Evolutionary conservation across 35 echinoderm and acorn worm genomes (phyloP).

Genomic region (Ophiothrix spiculata): DNA sequence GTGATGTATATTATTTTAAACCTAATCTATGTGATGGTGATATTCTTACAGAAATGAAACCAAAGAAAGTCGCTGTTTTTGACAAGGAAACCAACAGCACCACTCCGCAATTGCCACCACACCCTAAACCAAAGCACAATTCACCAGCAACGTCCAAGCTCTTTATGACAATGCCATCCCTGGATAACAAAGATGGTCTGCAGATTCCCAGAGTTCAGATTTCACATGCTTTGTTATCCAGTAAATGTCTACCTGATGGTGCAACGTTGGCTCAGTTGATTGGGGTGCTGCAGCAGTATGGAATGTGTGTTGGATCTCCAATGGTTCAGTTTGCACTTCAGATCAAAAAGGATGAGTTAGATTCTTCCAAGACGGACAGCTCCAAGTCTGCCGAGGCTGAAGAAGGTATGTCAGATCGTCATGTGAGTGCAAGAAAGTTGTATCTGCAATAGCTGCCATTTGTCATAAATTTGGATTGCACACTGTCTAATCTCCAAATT

Average conservation of each 20-base stretch:
- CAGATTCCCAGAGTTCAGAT: slow-evolving; percentile 55
- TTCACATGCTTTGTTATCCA: slow-evolving; percentile 53
- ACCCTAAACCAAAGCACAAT: slow-evolving; percentile 8
- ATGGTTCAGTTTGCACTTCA: slow-evolving; percentile 63
- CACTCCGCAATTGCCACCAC: background rate
- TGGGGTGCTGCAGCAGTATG: slow-evolving; percentile 55
- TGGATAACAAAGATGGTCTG: slow-evolving; percentile 24
- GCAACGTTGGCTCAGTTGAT: slow-evolving; percentile 80
- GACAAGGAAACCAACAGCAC: slow-evolving; percentile 2
- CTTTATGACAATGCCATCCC: background rate
- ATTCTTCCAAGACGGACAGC: slow-evolving; percentile 78
- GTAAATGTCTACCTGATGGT: slow-evolving; percentile 47
- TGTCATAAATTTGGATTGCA: no score
- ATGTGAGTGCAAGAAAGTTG: no score
- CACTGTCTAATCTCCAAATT: no score
- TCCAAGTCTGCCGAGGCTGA: slow-evolving; percentile 75
- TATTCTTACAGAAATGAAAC: slow-evolving; percentile 10
- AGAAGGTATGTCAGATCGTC: slow-evolving; percentile 62
- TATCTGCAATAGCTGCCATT: no score
- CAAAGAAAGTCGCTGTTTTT: background rate
- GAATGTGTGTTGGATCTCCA: slow-evolving; percentile 64
- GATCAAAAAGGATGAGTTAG: slow-evolving; percentile 37
- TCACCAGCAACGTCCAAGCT: slow-evolving; percentile 2
- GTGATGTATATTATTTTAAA: no score
- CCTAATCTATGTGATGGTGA: no score